Evolutionary conservation across 1,140 invertebrate genomes (phyloP), one percentile per base, ranked within the genome.

Genomic region (Arion vulgaris): DNA sequence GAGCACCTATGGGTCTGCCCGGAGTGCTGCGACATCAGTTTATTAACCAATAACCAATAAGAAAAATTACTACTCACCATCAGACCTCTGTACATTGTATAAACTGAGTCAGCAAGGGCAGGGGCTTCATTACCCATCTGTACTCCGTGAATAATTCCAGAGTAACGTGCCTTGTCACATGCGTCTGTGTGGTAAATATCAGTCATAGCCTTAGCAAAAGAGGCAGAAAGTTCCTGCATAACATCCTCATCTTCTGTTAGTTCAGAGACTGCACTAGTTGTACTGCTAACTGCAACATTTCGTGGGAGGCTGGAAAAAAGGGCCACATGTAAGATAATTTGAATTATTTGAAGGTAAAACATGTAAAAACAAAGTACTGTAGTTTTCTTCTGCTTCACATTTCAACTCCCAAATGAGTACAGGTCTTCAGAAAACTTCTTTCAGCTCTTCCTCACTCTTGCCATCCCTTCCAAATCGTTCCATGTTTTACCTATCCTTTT

Each of bases 131-230:
- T 57, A 13, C 66, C 83, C 53, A 90, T 79, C 62, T 91, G 87
- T 34, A 88, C 88, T 13, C 91, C 91, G 84, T 92, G 91, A 13
- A 91, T 81, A 36, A 91, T 87, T 36, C 91, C 91, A 79, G 84
- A 85, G n/a, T 81, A 83, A 28, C 66, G 66, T 53, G 68, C 95
- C 94, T 86, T 90, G 81, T 79, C 80, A 83, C 90, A 91, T 13
- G 84, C 72, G 28, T 85, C 85, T 28, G 81, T 23, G 66, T 87
- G 81, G 69, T 89, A 88, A 71, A 91, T 87, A 17, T 84, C 81
- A 15, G 89, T 87, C 74, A 88, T 84, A 38, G 76, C 80, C 75
- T 88, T 96, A 95, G 89, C 87, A 86, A 88, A 89, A 80, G 89
- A 83, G 32, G 87, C 83, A 32, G 90, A 90, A 28, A 93, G 84